Base-by-base conservation (phyloP, 1,140 invertebrate genomes). In the Diachasma alloeum region DNA sequence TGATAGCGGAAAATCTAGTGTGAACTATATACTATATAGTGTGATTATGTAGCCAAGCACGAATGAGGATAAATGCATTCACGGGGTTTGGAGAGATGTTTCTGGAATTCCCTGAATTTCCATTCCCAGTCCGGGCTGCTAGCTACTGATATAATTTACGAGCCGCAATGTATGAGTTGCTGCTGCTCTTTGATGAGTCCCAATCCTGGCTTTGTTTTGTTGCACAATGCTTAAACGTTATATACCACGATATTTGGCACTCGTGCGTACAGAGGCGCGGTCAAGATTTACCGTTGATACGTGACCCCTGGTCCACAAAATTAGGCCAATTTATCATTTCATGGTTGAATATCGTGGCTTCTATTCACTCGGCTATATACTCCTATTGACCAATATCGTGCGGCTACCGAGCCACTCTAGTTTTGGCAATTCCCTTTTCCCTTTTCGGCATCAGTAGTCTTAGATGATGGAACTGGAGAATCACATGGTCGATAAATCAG, bases 301-400 rank as follows among this genome's bases (percentile, higher is more conserved):
- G 84, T 87, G 84, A 85, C 83, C 83, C 85, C 83, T 81, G 81
- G 81, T 75, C 76, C 83, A 76, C 83, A 83, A 86, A 86, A 87
- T 87, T 86, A 85, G 85, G 83, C 83, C 85, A 80, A 87, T 87
- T 85, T 82, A 84, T 87, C 85, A 87, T 84, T 77, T 63, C 15
- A 59, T 31, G 42, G 53, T 36, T 79, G 82, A 82, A 83, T 80
- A 66, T 72, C 68, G 74, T 72, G 74, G 72, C 46, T 78, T 76
- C 75, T 75, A 68, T 42, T 67, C 63, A 75, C 66, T 75, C 36
- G 63, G 48, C 26, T 66, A 6, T 72, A 48, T 31, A 72, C 1
- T 6, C 26, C 56, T 80, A 71, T 71, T 66, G 53, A 17, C 66
- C 63, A 56, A 26, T 63, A 63, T 63, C 24, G 24, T 26, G 24